Evolutionary conservation across 2,888 invertebrate genomes (phyloP).

Genomic region (Tenthredo distinguenda): DNA sequence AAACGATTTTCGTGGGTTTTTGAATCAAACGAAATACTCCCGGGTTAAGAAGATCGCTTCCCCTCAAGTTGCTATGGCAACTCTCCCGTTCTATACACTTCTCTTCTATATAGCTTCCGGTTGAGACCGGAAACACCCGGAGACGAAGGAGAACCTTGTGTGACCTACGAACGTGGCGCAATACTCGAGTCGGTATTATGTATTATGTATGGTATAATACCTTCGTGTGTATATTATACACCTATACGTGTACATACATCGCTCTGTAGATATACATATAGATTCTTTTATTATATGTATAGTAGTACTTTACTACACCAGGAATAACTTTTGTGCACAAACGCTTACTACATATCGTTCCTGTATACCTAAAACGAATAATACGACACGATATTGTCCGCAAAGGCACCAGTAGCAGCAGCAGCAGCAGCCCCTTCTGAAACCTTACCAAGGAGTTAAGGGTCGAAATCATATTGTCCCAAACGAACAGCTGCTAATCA

Average conservation of each 20-base stretch:
- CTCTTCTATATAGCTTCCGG: constrained; percentile 53
- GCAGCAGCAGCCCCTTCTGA: constrained; percentile 3
- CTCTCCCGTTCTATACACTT: constrained; percentile 67
- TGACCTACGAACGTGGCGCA: constrained; percentile 41
- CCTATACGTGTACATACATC: neutral
- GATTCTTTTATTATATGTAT: constrained; percentile 20
- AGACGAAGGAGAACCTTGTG: constrained; percentile 28
- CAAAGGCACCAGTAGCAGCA: constrained; percentile 1
- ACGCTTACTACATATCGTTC: neutral
- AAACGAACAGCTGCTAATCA: constrained; percentile 49
- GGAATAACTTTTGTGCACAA: constrained; percentile 17
- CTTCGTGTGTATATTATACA: neutral
- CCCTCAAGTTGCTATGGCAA: constrained; percentile 67
- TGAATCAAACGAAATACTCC: constrained; percentile 69
- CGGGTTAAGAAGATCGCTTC: constrained; percentile 68
- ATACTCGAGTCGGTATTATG: constrained; percentile 33
- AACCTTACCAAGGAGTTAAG: constrained; percentile 45
- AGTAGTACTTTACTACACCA: neutral
- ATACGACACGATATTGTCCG: constrained; percentile 37
- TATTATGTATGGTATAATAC: constrained; percentile 10
- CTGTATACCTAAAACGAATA: constrained; percentile 1
- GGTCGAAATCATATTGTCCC: constrained; percentile 51
- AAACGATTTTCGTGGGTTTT: constrained; percentile 58
- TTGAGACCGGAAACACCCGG: constrained; percentile 46
- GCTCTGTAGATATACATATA: neutral